A percentile compares a stretch with the other conserved stretches of the same genome.
These are phyloP conservation scores for Hipposideros larvatus DNA, from an alignment of 2,797 vertebrate genomes.

Conservation along the genomic window DNA sequence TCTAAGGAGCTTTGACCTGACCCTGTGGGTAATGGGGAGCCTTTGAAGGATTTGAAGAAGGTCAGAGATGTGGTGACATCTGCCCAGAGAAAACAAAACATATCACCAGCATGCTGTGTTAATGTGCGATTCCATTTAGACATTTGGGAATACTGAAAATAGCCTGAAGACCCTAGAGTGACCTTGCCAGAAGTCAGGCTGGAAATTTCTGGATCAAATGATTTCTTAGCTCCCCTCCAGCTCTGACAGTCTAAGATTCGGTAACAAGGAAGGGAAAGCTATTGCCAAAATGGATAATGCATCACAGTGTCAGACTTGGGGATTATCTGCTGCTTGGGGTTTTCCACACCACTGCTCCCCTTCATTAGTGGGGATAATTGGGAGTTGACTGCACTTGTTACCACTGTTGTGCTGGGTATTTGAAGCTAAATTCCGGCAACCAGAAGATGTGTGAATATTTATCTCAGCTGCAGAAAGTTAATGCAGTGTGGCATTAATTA, in stretches of 20 bases:
- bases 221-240: conserved; percentile 52
- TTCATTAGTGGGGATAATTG: conserved; percentile 84
- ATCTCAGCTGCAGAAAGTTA: conserved; percentile 85
- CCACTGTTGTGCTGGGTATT: conserved; percentile 75
- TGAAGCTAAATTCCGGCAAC: conserved; percentile 79
- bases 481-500: conserved; percentile 87
- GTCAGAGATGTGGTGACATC: background rate
- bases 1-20: background rate
- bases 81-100: background rate
- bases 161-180: background rate
- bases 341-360: conserved; percentile 79
- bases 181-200: conserved; percentile 59
- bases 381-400: conserved; percentile 80
- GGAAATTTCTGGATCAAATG: conserved; percentile 44
- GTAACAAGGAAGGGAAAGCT: conserved; percentile 59
- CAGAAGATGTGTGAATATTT: conserved; percentile 84
- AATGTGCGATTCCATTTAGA: background rate
- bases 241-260: conserved; percentile 31
- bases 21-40: background rate
- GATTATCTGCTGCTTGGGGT: conserved; percentile 73
- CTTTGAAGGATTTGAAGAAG: conserved; percentile 20
- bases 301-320: conserved; percentile 74
- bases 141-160: conserved; percentile 53
- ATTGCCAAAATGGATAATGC: conserved; percentile 55
- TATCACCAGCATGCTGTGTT: background rate